Evolutionary conservation across 2,888 invertebrate genomes (phyloP), one percentile per base, ranked within the genome.

Genomic region (Hermaeophaga mercurialis): DNA sequence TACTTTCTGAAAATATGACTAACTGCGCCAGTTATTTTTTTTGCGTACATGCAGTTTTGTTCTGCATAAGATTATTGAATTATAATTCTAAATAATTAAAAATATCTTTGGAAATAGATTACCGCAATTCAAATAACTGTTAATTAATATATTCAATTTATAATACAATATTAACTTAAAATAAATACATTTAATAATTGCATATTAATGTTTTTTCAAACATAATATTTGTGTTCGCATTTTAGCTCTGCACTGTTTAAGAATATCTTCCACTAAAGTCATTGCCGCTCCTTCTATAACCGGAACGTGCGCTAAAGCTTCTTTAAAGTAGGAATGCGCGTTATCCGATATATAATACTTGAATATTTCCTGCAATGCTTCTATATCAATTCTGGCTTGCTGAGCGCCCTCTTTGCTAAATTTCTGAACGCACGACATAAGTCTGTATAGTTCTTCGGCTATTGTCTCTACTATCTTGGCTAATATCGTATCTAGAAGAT

Each of bases 391-490:
- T 28, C 87, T 83, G 15, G 94, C 94, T 80, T 92, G 91, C 71
- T 88, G 82, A 46, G 87, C 86, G 38, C 90, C 89, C 54, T 85
- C 81, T 64, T 81, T 81, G 73, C 85, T 86, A 69, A 89, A 89
- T 59, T 83, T 82, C 58, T 82, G 82, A 8, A 90, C 89, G 74
- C 91, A 91, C 28, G 88, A 87, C 80, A 94, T 90, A 8, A 97
- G 82, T 8, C 96, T 84, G 34, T 92, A 89, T 60, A 96, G 80
- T 80, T 97, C 96, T 79, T 96, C 95, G 62, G 92, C 90, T 55
- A 96, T 91, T 0, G 91, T 93, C 81, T 95, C 91, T 38, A 95
- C 89, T 64, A 96, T 91, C 68, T 89, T 87, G 12, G 86, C 85
- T 38, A 88, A 72, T 24, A 89, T 84, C 63, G 86, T 84, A 15